phyloP scores from a whole-genome alignment of 1,140 invertebrate genomes.

The Heterodera schachtii region DNA sequence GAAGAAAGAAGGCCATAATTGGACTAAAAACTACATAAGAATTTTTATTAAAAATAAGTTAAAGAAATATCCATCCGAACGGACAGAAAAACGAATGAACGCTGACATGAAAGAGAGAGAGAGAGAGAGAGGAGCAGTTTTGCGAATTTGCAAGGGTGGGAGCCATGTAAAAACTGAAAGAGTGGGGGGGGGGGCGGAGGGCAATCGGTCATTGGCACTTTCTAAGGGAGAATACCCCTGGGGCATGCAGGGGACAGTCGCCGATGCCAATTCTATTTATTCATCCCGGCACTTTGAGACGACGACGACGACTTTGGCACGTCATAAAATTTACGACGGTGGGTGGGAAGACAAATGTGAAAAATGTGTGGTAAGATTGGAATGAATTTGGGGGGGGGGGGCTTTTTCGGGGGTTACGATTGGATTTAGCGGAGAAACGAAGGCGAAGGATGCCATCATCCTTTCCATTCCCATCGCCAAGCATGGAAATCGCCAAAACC shows the following conservation, averaged over 20 bases:
- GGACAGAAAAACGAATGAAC: no score
- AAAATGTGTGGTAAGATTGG: not conserved
- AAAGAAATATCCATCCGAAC: no score
- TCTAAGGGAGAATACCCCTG: not conserved
- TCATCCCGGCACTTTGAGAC: no score
- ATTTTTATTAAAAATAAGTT: no score
- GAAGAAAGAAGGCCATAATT: no score
- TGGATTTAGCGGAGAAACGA: not conserved
- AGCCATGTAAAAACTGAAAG: no score
- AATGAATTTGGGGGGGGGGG: not conserved
- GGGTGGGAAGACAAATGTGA: not conserved
- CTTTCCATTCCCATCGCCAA: not conserved
- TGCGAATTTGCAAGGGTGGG: no score
- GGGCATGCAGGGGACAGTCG: not conserved
- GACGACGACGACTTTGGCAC: constrained; percentile 7
- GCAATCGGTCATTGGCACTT: not conserved
- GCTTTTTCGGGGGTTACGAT: not conserved
- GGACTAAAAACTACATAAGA: no score
- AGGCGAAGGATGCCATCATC: not conserved
- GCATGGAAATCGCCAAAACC: no score
- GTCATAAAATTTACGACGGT: constrained; percentile 18
- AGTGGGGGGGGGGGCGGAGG: no score
- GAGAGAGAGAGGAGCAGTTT: no score
- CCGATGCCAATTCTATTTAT: constrained; percentile 5
- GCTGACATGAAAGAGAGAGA: no score